Percentiles rank a stretch among this genome's conserved stretches.
These are phyloP conservation scores for Trachelus iudaicus DNA, from an alignment of 2,888 invertebrate genomes.

Conservation along the genomic window DNA sequence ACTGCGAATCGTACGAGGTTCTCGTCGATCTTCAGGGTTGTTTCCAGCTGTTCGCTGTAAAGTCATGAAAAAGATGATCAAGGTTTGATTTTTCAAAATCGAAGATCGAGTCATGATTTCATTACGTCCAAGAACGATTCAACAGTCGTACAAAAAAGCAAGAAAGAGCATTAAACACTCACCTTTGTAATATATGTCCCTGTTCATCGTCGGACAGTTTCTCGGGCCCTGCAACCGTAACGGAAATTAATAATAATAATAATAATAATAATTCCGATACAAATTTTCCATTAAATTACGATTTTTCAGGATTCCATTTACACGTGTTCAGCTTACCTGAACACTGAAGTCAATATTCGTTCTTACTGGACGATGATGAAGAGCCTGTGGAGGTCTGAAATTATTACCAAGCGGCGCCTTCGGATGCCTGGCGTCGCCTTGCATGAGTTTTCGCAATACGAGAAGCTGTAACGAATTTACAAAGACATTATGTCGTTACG, in stretches of 20 bases:
- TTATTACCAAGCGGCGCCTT: constrained; percentile 95
- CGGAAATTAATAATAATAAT: constrained; percentile 46
- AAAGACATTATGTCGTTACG: not conserved
- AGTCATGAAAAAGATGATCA: not conserved
- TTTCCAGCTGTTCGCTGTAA: constrained; percentile 88
- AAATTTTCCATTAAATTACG: not conserved
- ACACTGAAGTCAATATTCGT: constrained; percentile 97
- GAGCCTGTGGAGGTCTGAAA: constrained; percentile 91
- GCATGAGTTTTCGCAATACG: constrained; percentile 86
- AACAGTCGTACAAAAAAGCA: not conserved
- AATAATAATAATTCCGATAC: constrained; percentile 25
- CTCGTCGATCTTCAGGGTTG: constrained; percentile 71
- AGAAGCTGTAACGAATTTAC: constrained; percentile 75
- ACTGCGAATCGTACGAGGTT: constrained; percentile 39
- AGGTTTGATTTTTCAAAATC: not conserved
- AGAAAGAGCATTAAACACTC: constrained; percentile 33
- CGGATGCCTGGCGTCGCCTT: constrained; percentile 86
- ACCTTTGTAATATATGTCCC: constrained; percentile 93
- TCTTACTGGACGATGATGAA: constrained; percentile 92
- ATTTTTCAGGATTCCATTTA: not conserved
- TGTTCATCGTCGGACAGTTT: constrained; percentile 92
- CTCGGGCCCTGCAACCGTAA: constrained; percentile 75
- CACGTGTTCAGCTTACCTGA: constrained; percentile 67
- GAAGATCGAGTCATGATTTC: too few relatives aligned
- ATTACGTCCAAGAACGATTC: not conserved